Base-by-base conservation (phyloP, 2,113 vertebrate species). In the Dendropsophus ebraccatus region DNA sequence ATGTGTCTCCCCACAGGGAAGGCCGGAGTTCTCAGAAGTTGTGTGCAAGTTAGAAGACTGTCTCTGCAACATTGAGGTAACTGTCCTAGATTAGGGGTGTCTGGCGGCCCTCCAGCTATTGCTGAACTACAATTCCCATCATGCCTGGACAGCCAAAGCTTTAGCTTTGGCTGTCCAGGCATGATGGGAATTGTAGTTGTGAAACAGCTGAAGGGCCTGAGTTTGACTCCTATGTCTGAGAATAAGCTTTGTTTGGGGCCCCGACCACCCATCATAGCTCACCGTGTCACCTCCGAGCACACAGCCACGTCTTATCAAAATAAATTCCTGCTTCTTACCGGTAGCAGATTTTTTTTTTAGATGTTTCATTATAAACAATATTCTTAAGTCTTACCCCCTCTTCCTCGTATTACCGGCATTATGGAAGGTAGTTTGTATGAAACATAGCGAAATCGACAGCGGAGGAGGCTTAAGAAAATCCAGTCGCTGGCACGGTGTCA, bases 1-100 rank as follows among this genome's bases (percentile, higher is more conserved):
- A 10, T 28, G 28, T 30, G 73, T 75, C 19, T 60, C 83, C 81
- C 90, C 88, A 7, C 90, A 99, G 98, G 97, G 97, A 85, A 95
- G 98, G 72, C 98, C 97, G 0, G 96, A 97, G 87, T 99, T 99
- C 89, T 97, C 96, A 28, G 97, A 99, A 92, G 96, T 99, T 1
- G 96, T 98, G 30, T 89, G 92, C 25, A 98, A 95, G 81, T 89
- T 98, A 58, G 97, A 98, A 88, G 97, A 99, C 85, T 99, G 97
- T 50, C 94, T 99, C 78, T 96, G 96, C 90, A 98, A 99, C 10
- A 93, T 96, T 0, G 97, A 99, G 96, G 97, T 98, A 91, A 87
- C 87, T 30, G 14, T 69, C 6, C 17, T n/a, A n/a, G 5, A 58
- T 4, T 1, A 2, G 1, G 49, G 2, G 9, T n/a, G n/a, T n/a